Evolutionary conservation across 2,113 vertebrate species (phyloP).

Genomic region (Macquaria australasica): DNA sequence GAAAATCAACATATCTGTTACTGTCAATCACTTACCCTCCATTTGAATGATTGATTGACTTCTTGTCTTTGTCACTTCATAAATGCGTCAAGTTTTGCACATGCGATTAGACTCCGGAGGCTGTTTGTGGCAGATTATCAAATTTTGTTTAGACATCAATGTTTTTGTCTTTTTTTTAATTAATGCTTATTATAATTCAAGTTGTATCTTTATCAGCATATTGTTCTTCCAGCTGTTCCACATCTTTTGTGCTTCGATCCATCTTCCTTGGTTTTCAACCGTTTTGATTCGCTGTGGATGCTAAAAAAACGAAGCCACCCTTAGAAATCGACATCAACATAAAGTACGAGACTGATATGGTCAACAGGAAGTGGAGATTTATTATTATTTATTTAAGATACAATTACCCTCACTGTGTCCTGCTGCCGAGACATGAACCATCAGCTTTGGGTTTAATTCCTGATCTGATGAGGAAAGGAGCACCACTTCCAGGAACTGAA

Average conservation of each 20-base stretch:
- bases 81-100: not conserved
- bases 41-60: not conserved
- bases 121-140: not conserved
- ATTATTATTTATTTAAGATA: not conserved
- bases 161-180: not conserved
- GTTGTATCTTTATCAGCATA: not conserved
- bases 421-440: not conserved
- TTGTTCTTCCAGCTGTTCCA: not conserved
- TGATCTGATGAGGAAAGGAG: not conserved
- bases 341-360: not conserved
- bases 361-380: constrained; percentile 6
- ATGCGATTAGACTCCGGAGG: not conserved
- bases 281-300: not conserved
- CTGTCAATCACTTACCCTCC: not conserved
- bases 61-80: not conserved
- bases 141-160: not conserved
- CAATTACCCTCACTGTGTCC: not conserved
- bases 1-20: constrained; percentile 12
- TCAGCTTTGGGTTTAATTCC: constrained; percentile 8
- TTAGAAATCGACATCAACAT: not conserved
- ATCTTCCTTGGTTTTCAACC: not conserved
- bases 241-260: not conserved
- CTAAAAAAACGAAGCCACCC: not conserved
- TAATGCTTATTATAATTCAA: not conserved
- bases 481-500: constrained; percentile 20